These are phyloP conservation scores for Craterocephalus amniculus DNA, from an alignment of 2,797 vertebrate genomes.

Conservation along the genomic window DNA sequence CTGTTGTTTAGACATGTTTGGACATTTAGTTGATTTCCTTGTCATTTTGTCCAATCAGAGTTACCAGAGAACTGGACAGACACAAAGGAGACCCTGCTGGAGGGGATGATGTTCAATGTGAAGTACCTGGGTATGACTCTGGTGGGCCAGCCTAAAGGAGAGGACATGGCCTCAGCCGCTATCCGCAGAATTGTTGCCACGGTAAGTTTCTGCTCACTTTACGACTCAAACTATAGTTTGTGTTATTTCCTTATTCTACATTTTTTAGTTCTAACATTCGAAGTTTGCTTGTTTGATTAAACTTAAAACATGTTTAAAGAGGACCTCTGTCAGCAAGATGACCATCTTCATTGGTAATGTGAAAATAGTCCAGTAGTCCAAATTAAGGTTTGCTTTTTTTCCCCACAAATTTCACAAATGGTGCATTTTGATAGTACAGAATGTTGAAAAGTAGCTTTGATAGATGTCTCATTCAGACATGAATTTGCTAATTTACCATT, in stretches of 20 bases:
- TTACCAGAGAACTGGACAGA: slow-evolving; percentile 92
- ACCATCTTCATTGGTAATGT: no score
- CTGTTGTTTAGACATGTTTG: background rate
- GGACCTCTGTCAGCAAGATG: no score
- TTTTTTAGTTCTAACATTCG: background rate
- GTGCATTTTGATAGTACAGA: no score
- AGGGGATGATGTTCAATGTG: slow-evolving; percentile 91
- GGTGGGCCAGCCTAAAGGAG: slow-evolving; percentile 93
- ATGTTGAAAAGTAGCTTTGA: no score
- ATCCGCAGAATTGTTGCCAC: slow-evolving; percentile 89
- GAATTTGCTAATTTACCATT: no score
- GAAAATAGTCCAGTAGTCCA: no score
- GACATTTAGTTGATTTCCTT: background rate
- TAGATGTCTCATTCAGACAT: no score
- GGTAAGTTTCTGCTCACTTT: slow-evolving; percentile 75
- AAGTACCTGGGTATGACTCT: slow-evolving; percentile 95
- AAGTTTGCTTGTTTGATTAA: background rate
- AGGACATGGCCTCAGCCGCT: slow-evolving; percentile 92
- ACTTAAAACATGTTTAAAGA: background rate
- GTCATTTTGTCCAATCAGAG: slow-evolving; percentile 72
- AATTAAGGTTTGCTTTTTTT: no score
- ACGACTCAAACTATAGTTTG: slow-evolving; percentile 2
- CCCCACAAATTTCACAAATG: no score
- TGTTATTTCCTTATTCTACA: background rate
- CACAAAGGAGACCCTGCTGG: slow-evolving; percentile 90